phyloP scores from a whole-genome alignment of 2,113 vertebrate genomes.

The Gallinago media region DNA sequence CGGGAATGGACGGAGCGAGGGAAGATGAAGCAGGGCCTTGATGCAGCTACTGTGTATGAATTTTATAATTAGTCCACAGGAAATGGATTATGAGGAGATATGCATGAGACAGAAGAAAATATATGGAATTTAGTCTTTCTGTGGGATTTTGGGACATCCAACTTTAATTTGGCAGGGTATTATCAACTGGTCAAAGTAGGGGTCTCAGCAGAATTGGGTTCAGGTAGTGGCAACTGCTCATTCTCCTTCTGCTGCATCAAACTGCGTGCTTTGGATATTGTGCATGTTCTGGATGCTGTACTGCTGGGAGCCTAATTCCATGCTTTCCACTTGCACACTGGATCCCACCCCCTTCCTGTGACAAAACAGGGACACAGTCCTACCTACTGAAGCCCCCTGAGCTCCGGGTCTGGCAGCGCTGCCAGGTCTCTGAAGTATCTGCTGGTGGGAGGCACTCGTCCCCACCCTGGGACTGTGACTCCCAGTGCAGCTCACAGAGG shows the following conservation, averaged over 20 bases:
- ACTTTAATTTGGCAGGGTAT: background rate
- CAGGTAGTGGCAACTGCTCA: background rate
- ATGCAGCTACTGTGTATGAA: background rate
- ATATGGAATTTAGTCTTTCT: background rate
- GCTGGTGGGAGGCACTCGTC: accelerated
- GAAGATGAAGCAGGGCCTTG: background rate
- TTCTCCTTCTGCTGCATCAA: background rate
- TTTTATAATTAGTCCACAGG: background rate
- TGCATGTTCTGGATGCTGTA: background rate
- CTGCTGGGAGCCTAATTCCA: background rate
- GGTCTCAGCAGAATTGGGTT: background rate
- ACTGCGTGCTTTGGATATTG: background rate
- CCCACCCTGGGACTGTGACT: accelerated
- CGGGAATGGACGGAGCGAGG: background rate
- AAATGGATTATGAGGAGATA: background rate
- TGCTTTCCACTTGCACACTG: background rate
- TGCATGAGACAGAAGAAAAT: background rate
- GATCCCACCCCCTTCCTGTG: background rate
- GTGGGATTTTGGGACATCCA: background rate
- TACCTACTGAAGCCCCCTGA: background rate
- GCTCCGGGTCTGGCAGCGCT: background rate
- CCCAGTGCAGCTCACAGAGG: background rate
- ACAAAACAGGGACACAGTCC: background rate
- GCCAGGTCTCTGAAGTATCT: background rate
- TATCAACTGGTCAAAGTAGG: background rate